Base-by-base conservation (phyloP, 1,140 invertebrate species). In the Cylas formicarius region DNA sequence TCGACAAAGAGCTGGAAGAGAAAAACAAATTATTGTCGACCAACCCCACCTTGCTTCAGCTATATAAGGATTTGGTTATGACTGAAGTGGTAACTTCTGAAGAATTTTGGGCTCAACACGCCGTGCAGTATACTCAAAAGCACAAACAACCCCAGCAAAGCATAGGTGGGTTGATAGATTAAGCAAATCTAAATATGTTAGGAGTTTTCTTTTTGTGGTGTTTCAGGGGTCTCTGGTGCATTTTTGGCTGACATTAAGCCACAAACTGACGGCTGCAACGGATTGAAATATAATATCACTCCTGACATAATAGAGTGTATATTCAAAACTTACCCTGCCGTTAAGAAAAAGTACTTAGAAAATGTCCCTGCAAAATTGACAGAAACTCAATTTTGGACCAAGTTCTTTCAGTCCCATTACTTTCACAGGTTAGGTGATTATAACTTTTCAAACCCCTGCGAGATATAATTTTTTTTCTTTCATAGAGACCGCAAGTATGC, bases 371-470 rank as follows among this genome's bases (percentile, higher is more conserved):
- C 85, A 50, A 90, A 94, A 73, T 81, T 99, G 78, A 80, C 84
- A 0, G 97, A 99, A 69, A 76, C 86, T 2, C 92, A 97, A 61
- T 99, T 99, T 73, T 99, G 97, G 97, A 95, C 90, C 8, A 90
- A 95, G 57, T 99, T 99, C 70, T 99, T 99, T 72, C 95, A 99
- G 65, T 98, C 94, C 13, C 95, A 99, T 74, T 99, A 99, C 73
- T 99, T 98, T 78, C 94, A 99, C 73, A 72, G 77, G 73, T 22
- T 3, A 44, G 21, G 31, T 23, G 19, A 18, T 38, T 29, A 18
- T 46, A 5, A 40, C 38, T 27, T 45, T 31, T 28, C 26, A 32
- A 2, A 43, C 23, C 7, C 11, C 10, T 11, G 10, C 3, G 11
- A 16, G 13, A n/a, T 18, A 11, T 20, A 32, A 36, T 42, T 29